A percentile compares a stretch with the other conserved stretches of the same genome.
Evolutionary conservation across 2,888 invertebrate species (phyloP).

Genomic region (Lithophane ornitopus): DNA sequence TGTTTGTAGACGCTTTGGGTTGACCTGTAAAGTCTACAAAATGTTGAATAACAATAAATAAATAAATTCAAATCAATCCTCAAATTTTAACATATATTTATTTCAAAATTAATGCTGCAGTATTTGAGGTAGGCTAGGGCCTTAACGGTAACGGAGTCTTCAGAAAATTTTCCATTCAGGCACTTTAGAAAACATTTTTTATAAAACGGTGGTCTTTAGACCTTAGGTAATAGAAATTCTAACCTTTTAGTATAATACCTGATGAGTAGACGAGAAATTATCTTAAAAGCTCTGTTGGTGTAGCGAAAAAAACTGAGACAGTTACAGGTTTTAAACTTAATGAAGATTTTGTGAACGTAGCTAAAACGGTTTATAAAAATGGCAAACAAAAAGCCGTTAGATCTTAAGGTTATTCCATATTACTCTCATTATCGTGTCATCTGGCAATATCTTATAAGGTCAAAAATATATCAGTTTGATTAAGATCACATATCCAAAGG

Average conservation of each 20-base stretch:
- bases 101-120: too few relatives aligned
- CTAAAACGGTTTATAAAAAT: background rate
- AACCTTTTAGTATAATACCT: slow-evolving; percentile 25
- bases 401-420: background rate
- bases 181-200: slow-evolving; percentile 31
- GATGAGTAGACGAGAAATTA: slow-evolving; percentile 11
- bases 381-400: background rate
- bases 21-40: too few relatives aligned
- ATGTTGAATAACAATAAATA: too few relatives aligned
- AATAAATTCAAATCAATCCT: too few relatives aligned
- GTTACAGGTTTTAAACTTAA: background rate
- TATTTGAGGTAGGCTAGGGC: too few relatives aligned
- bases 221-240: slow-evolving; percentile 43
- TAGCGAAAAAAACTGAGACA: slow-evolving; percentile 11
- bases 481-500: background rate
- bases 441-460: background rate
- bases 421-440: background rate
- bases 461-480: background rate
- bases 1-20: too few relatives aligned
- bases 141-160: slow-evolving; percentile 9
- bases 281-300: slow-evolving; percentile 22
- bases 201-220: slow-evolving; percentile 17
- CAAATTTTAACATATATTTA: too few relatives aligned
- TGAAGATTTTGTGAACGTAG: background rate
- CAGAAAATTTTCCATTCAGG: slow-evolving; percentile 27